Evolutionary conservation across 2,888 invertebrate species (phyloP), one percentile per base, ranked within the genome.

Genomic region (Trisateles emortualis): DNA sequence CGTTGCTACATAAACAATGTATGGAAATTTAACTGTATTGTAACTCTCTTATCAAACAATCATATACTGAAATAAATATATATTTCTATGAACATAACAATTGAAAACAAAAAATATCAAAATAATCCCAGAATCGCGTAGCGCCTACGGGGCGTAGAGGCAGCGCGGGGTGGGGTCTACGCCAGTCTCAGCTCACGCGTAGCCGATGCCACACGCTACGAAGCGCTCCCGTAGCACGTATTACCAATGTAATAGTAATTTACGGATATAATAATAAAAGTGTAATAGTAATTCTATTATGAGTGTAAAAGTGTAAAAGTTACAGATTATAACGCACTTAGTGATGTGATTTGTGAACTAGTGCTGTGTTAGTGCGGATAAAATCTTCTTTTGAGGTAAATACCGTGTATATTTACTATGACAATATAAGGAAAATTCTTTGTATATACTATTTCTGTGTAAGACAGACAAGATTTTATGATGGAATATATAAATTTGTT

Each of bases 101-200:
- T 64, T 68, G 54, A 65, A 64, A 73, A 74, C 64, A 66, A 72
- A 70, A 64, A 40, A 55, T 59, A 63, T 56, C 68, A 71, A 70
- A 71, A 72, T 72, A 64, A 65, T 65, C 69, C 56, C 62, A 42
- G 62, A 68, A 72, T 73, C 69, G 63, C 59, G 60, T 72, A 72
- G 76, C 74, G 78, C 69, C 61, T 67, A 73, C 76, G 74, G 69
- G 66, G 71, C 69, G 75, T 69, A 64, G 64, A 65, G 62, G 66
- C 67, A 72, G 80, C 76, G 84, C 75, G 88, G 87, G 88, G 84
- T 72, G 86, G 78, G 81, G 78, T 70, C 83, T 84, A 82, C 90
- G 88, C 82, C 90, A 92, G 91, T 92, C 85, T 83, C 82, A 85
- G 83, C 80, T 69, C 78, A 80, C 85, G 81, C 89, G 89, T 87